These are phyloP conservation scores for Apodemus agrarius DNA, from an alignment of 2,797 vertebrate species.

Conservation along the genomic window DNA sequence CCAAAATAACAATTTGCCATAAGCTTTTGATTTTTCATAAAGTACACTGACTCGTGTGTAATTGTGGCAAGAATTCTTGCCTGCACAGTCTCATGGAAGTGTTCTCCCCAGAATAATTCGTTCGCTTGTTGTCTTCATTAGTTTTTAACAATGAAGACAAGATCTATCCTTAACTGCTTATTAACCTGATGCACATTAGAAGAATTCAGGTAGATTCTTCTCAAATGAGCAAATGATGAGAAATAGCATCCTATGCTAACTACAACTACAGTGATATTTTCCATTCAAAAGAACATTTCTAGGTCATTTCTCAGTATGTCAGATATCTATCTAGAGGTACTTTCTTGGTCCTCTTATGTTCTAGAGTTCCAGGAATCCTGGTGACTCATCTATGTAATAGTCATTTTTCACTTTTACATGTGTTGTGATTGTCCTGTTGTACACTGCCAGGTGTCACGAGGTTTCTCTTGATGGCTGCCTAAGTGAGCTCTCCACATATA, in stretches of 20 bases:
- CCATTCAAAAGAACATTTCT: constrained; percentile 59
- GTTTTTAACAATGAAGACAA: background rate
- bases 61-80: constrained; percentile 39
- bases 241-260: background rate
- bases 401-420: constrained; percentile 62
- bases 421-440: background rate
- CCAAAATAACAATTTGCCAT: constrained; percentile 51
- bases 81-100: constrained; percentile 52
- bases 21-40: constrained; percentile 57
- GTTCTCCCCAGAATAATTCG: constrained; percentile 4
- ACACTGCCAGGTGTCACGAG: constrained; percentile 7
- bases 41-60: constrained; percentile 32
- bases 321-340: constrained; percentile 40
- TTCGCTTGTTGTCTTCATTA: constrained; percentile 58
- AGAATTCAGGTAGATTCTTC: constrained; percentile 50
- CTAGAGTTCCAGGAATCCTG: constrained; percentile 65
- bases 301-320: constrained; percentile 50
- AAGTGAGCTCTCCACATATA: constrained; percentile 48
- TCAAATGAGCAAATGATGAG: background rate
- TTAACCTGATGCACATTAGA: constrained; percentile 7
- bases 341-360: constrained; percentile 35
- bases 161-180: background rate
- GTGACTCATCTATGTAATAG: constrained; percentile 63
- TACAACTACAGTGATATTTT: constrained; percentile 59
- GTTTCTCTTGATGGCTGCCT: constrained; percentile 36